Evolutionary conservation across 2,797 vertebrate species (phyloP), one percentile per base, ranked within the genome.

Genomic region (Fistularia commersonii): DNA sequence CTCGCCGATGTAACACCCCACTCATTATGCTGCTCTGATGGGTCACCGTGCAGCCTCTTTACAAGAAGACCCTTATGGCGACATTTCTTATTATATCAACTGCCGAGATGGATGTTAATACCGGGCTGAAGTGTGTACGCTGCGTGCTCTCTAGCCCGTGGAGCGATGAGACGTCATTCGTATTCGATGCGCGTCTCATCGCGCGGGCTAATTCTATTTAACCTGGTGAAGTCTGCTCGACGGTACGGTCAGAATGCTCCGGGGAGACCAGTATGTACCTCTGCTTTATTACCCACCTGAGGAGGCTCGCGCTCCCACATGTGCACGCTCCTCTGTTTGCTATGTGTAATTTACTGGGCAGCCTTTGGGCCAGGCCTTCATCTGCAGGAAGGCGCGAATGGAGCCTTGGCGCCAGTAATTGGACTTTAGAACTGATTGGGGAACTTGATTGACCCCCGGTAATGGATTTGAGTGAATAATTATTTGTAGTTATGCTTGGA

Each of bases 401-500:
- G 64, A 80, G 85, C 81, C 79, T 81, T 68, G 82, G 79, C 75
- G 81, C 82, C 81, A 78, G 87, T 87, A 86, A 90, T 88, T 83
- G 80, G 87, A 88, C 87, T 83, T 88, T 80, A 86, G 79, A 86
- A 86, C 80, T 83, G 81, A 89, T 83, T 85, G 81, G 83, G 82
- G 81, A 86, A 85, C 84, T 86, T 81, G 74, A 86, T 76, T 85
- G 87, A 90, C 88, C 90, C 69, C 83, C 75, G 70, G 84, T 91
- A 90, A 90, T 89, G 85, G 81, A 90, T 90, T 87, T 84, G 86
- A 88, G 88, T 87, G 87, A 88, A 90, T 92, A 89, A 90, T 90
- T 90, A 90, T 90, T 90, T 87, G 83, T 88, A 88, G 88, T 85
- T 86, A 86, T 87, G 82, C 79, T 85, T 85, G 82, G 84, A 87